Conservation (phyloP, 2,113 vertebrate genomes). For the Passer domesticus region DNA sequence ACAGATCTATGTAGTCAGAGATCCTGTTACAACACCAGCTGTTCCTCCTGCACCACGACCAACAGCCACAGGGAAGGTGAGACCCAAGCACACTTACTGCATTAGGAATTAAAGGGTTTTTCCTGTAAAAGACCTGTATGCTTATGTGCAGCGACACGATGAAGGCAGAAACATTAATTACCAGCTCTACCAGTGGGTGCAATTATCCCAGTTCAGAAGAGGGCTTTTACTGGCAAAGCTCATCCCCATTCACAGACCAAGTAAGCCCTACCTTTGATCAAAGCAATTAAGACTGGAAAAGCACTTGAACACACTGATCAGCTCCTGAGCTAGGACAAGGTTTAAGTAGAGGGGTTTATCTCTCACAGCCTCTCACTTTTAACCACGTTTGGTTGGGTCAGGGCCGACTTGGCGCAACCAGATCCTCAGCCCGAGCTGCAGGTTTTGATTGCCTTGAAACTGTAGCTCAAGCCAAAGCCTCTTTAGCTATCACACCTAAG, state of each 20-base stretch:
- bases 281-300: background rate
- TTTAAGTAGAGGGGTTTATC: background rate
- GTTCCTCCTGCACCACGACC: background rate
- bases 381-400: background rate
- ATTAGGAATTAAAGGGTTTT: background rate
- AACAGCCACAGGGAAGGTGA: background rate
- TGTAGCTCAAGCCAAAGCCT: slow-evolving; percentile 16
- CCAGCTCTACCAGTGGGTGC: background rate
- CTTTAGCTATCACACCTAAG: slow-evolving; percentile 1
- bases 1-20: background rate
- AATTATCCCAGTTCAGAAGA: background rate
- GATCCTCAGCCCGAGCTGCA: background rate
- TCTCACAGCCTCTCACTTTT: slow-evolving; percentile 25
- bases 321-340: background rate
- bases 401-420: background rate
- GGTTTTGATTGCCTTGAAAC: background rate
- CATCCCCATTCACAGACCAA: background rate
- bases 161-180: background rate
- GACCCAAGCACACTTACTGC: rapidly evolving
- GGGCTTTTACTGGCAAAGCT: background rate
- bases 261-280: background rate
- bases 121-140: background rate
- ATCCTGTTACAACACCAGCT: background rate
- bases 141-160: rapidly evolving
- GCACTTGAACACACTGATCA: background rate